Evolutionary conservation across 2,113 vertebrate genomes (phyloP).

Genomic region (human): GRCh38 chr6:82910001-82910500

Average conservation of each 20-base stretch:
- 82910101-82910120: neutral
- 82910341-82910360: neutral
- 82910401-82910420: neutral
- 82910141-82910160: neutral
- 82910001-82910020: neutral
- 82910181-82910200: neutral
- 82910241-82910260: neutral
- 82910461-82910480: neutral
- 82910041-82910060: neutral
- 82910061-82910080: neutral
- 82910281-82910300: neutral
- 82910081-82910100: neutral
- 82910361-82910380: neutral
- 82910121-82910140: neutral
- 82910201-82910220: neutral
- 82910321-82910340: conserved; percentile 12
- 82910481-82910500: neutral
- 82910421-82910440: neutral
- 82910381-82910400: neutral
- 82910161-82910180: neutral
- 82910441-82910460: neutral
- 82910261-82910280: neutral
- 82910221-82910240: neutral
- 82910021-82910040: neutral
- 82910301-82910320: neutral